Percentiles rank a stretch among this genome's conserved stretches.
Conservation (phyloP, 2,888 invertebrate genomes). For the Anthophora plumipes region DNA sequence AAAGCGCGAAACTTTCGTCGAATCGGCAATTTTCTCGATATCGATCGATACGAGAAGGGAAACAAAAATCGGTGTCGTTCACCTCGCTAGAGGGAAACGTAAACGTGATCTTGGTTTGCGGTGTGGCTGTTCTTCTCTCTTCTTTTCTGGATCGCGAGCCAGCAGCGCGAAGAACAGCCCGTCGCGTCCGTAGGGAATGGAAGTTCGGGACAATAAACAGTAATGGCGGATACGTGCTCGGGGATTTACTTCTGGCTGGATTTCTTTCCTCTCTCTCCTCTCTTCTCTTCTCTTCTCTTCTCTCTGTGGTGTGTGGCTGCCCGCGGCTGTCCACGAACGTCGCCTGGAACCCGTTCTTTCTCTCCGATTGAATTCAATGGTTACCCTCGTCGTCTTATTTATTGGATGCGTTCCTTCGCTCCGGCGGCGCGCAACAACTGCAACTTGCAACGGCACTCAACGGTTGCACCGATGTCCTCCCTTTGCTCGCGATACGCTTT, state of each 20-base stretch:
- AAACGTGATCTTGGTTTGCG: conserved; percentile 71
- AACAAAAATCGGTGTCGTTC: conserved; percentile 64
- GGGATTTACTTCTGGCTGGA: conserved; percentile 79
- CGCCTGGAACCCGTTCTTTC: conserved; percentile 73
- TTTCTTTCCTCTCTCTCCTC: conserved; percentile 19
- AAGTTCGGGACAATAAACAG: conserved; percentile 79
- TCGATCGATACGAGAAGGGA: conserved; percentile 13
- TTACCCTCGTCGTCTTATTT: conserved; percentile 76
- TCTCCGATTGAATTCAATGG: conserved; percentile 75
- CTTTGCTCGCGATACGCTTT: conserved; percentile 6
- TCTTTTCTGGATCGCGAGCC: conserved; percentile 61
- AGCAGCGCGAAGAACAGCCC: conserved; percentile 46
- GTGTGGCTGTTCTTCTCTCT: conserved; percentile 63
- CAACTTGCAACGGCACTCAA: conserved; percentile 61
- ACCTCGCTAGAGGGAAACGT: conserved; percentile 52
- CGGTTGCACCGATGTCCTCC: conserved; percentile 43
- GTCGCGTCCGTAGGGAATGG: conserved; percentile 73
- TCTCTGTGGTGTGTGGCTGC: not conserved
- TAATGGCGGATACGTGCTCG: conserved; percentile 78
- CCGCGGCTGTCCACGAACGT: conserved; percentile 54
- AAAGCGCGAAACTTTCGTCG: not conserved
- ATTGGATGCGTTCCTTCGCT: conserved; percentile 75
- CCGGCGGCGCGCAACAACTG: conserved; percentile 71
- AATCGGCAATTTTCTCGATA: conserved; percentile 10
- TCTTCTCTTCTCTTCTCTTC: conserved; percentile 13